phyloP scores from a whole-genome alignment of 2,888 invertebrate species.

The Melinaea marsaeus region DNA sequence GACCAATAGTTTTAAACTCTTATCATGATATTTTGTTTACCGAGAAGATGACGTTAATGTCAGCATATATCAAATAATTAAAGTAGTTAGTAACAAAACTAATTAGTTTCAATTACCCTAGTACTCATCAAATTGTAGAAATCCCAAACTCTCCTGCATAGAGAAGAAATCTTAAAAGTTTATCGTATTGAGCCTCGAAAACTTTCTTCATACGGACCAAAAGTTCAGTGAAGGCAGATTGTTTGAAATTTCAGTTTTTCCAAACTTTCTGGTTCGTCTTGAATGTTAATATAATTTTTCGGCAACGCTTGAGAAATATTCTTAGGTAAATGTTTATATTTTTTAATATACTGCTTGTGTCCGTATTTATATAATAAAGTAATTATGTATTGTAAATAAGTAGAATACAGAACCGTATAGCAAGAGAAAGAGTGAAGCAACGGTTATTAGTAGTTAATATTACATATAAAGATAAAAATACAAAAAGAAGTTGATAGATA shows the following conservation, averaged over 20 bases:
- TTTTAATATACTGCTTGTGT: too few species aligned
- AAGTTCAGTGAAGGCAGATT: background rate
- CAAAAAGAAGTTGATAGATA: too few species aligned
- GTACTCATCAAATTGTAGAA: background rate
- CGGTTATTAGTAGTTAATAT: too few species aligned
- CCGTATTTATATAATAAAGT: too few species aligned
- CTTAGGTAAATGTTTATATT: background rate
- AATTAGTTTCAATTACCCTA: background rate
- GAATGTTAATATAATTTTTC: background rate
- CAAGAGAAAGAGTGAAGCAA: too few species aligned
- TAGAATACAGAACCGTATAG: too few species aligned
- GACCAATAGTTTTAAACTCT: too few species aligned
- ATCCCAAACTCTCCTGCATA: background rate
- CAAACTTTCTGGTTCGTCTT: constrained; percentile 1
- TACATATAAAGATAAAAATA: too few species aligned
- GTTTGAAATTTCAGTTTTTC: background rate
- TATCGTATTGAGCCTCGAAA: background rate
- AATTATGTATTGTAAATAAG: too few species aligned
- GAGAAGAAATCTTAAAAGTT: constrained; percentile 1
- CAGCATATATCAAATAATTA: too few species aligned
- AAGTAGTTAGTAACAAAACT: background rate
- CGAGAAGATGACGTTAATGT: too few species aligned
- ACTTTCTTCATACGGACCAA: background rate
- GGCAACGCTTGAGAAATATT: background rate
- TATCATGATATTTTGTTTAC: too few species aligned